Conservation (phyloP, 2,888 invertebrate genomes). For the Axea sp. region DNA sequence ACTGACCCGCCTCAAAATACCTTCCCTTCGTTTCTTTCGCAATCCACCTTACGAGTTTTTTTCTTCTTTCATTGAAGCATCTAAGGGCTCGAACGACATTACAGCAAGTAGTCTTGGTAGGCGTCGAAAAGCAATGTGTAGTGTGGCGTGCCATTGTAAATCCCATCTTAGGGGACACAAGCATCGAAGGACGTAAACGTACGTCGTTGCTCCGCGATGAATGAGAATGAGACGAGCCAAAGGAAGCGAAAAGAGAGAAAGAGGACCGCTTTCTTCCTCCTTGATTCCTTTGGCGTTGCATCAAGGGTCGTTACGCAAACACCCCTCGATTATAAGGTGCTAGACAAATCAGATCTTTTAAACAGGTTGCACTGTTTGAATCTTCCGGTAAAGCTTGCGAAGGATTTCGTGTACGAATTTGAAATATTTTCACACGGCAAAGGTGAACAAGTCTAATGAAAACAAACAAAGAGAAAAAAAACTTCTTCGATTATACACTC, state of each 20-base stretch:
- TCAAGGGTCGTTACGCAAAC: conserved; percentile 67
- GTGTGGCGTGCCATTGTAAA: conserved; percentile 53
- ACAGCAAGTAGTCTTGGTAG: conserved; percentile 51
- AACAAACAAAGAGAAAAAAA: too few species aligned
- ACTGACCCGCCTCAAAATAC: conserved; percentile 31
- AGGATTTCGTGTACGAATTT: too few species aligned
- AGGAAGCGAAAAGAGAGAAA: conserved; percentile 41
- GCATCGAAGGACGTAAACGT: conserved; percentile 35
- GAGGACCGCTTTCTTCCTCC: conserved; percentile 41
- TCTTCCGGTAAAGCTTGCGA: conserved; percentile 33
- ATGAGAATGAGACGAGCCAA: conserved; percentile 48
- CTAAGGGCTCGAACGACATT: conserved; percentile 38
- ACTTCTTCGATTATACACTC: too few species aligned
- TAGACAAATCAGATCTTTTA: conserved; percentile 63
- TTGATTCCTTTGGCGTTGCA: conserved; percentile 57
- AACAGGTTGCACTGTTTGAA: conserved; percentile 67
- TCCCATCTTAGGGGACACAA: conserved; percentile 54
- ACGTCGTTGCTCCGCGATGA: conserved; percentile 35
- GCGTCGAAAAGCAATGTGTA: conserved; percentile 41
- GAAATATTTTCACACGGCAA: too few species aligned
- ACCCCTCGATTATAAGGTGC: conserved; percentile 68
- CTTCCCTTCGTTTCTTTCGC: conserved; percentile 27
- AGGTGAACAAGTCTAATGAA: too few species aligned
- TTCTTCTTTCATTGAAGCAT: conserved; percentile 32
- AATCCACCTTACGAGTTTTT: conserved; percentile 52